Evolutionary conservation across 2,797 vertebrate genomes (phyloP), one percentile per base, ranked within the genome.

Genomic region (Tragopan temminckii): DNA sequence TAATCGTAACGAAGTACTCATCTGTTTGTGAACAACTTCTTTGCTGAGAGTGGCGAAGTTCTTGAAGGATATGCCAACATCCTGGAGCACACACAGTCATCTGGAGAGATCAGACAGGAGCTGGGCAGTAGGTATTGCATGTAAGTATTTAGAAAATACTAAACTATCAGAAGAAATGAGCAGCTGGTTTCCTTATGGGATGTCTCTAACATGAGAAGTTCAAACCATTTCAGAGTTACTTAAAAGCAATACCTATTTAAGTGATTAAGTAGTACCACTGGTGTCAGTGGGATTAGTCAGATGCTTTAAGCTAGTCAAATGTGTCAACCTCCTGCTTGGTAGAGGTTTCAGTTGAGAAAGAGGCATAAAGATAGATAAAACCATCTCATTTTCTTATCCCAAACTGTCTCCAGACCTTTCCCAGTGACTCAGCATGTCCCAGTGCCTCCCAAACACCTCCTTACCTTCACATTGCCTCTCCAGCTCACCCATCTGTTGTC

Each of bases 301-400:
- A 23, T 0, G 1, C 53, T 40, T 53, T 24, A 2, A 42, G 16
- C 19, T 1, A 36, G 55, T 14, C 42, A 7, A 5, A 29, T 1
- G 1, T 38, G 36, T 9, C 5, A 13, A 58, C n/a, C 52, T 23
- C 58, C 14, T 5, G 43, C 31, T 9, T 6, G 17, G 7, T 31
- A 14, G 6, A 1, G 38, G 5, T 20, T 38, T 36, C 62, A 52
- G 24, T 3, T 10, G 2, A 52, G 55, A 46, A 29, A 61, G 19
- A 29, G 24, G n/a, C 7, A 36, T 40, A 74, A 71, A 16, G 19
- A 3, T 1, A 1, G n/a, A 71, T 7, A 27, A 55, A 84, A 75
- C 0, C 1, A 7, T 29, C n/a, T 29, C 36, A 1, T 70, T 45
- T 61, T 59, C 66, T 90, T 81, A 52, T 5, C 53, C 66, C 13